Evolutionary conservation across 2,113 vertebrate species (phyloP).

Genomic region (Myiagra hebetior): DNA sequence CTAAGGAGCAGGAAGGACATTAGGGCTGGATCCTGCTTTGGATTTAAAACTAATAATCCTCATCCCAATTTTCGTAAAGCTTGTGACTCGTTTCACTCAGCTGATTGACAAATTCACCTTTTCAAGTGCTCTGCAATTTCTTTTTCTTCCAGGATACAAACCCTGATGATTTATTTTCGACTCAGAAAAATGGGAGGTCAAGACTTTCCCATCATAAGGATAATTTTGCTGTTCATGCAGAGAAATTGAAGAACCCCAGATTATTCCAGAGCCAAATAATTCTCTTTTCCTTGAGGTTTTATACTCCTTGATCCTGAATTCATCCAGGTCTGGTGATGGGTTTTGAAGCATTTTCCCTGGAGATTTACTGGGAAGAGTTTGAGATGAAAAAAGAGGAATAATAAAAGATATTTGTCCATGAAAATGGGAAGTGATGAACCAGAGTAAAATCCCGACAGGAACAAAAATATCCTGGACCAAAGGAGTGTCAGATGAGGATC

Average conservation of each 20-base stretch:
- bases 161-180: neutral
- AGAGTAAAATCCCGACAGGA: neutral
- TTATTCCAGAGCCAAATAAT: neutral
- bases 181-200: neutral
- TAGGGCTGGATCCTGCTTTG: neutral
- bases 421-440: neutral
- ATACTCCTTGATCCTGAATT: neutral
- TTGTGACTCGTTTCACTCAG: neutral
- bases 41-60: neutral
- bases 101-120: neutral
- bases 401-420: neutral
- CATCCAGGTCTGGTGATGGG: neutral
- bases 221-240: neutral
- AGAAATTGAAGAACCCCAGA: neutral
- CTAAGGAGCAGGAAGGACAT: constrained; percentile 17
- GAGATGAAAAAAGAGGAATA: neutral
- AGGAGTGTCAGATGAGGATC: neutral
- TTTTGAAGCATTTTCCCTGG: neutral
- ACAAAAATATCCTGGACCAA: neutral
- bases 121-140: neutral
- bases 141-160: neutral
- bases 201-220: neutral
- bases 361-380: neutral
- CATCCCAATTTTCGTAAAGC: neutral
- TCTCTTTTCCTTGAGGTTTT: neutral